Base-by-base conservation (phyloP, 2,888 invertebrate species). In the Caenorhabditis japonica region DNA sequence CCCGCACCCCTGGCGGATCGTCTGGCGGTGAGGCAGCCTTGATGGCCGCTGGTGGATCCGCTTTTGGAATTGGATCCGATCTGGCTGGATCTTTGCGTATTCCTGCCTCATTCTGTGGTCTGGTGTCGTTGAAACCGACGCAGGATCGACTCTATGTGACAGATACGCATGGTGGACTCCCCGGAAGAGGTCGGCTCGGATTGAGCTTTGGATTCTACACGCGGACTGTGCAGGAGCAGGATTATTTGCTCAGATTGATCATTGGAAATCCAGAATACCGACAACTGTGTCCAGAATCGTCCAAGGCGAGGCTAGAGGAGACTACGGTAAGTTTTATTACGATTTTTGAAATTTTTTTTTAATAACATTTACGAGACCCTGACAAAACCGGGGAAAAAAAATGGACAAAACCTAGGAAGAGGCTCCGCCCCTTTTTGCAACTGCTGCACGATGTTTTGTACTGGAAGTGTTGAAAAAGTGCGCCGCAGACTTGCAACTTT, bases 51-150 rank as follows among this genome's bases (percentile, higher is more conserved):
- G 88, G 88, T 10, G 90, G 89, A 0, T 88, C 89, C 2, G 76
- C 88, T 1, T 77, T 90, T 27, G 90, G 89, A 4, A 84, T 89
- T 23, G 89, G 89, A n/a, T 86, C 86, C 33, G 90, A 90, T 75
- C 84, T 90, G 27, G 89, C 88, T 3, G 90, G 90, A 30, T 89
- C 89, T 79, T 82, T 89, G 10, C 83, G 90, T 1, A 88, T 89
- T 49, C 90, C 90, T 0, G 87, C 89, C 27, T 83, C 88, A 58
- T 87, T 89, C 76, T 89, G 89, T 83, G 90, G 90, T 0, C 78
- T 88, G 7, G 86, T 82, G 56, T 85, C 88, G 1, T 68, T 90
- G 4, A 90, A 90, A 77, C 88, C 89, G 4, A 89, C 89, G 1
- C 76, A 80, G 47, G 72, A 56, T 19, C 77, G 85, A 23, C 55